Conservation (phyloP, 2,797 vertebrate genomes). For the Alauda arvensis region DNA sequence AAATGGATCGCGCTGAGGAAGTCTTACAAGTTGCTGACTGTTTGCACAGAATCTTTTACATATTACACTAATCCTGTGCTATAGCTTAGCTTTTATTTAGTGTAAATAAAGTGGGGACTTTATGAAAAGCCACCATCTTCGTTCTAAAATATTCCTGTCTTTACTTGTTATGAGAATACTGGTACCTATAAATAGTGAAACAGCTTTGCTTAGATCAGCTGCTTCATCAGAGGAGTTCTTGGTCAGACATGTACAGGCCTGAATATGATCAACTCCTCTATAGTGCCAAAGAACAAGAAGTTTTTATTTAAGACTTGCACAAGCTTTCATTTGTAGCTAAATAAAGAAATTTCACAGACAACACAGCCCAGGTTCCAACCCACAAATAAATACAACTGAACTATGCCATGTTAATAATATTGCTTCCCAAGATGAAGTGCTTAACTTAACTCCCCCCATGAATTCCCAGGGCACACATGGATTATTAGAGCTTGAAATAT, state of each 20-base stretch:
- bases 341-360: conserved; percentile 31
- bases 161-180: conserved; percentile 52
- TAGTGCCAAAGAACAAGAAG: conserved; percentile 47
- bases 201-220: conserved; percentile 55
- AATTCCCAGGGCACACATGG: conserved; percentile 41
- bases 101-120: conserved; percentile 60
- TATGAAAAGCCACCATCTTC: conserved; percentile 47
- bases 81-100: conserved; percentile 63
- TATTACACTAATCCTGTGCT: conserved; percentile 53
- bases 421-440: background rate
- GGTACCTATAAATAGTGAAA: conserved; percentile 62
- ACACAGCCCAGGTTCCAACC: conserved; percentile 16
- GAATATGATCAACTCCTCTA: conserved; percentile 47
- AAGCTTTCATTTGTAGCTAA: conserved; percentile 58
- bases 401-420: conserved; percentile 20
- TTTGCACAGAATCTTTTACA: conserved; percentile 66
- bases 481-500: conserved; percentile 51
- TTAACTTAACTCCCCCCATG: background rate
- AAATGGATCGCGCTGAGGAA: conserved; percentile 9
- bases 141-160: conserved; percentile 39
- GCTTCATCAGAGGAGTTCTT: conserved; percentile 52
- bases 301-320: conserved; percentile 48
- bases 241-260: conserved; percentile 55
- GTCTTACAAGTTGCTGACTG: conserved; percentile 62
- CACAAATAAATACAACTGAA: conserved; percentile 42